These are phyloP conservation scores for Oligia strigilis DNA, from an alignment of 2,888 invertebrate genomes.

Conservation along the genomic window DNA sequence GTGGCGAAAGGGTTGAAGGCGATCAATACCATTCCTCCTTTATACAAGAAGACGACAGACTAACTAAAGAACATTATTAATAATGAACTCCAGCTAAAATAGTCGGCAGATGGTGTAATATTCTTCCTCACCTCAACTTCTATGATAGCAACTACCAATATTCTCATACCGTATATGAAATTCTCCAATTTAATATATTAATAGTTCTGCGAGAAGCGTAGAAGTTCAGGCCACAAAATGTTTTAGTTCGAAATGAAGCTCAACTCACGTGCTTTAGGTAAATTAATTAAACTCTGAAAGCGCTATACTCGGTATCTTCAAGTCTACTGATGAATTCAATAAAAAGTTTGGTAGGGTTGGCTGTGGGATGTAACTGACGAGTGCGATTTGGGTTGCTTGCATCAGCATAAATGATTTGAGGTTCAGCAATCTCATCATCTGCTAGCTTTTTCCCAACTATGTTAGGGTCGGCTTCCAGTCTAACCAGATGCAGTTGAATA, in stretches of 20 bases:
- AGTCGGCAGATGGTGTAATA: conserved; percentile 13
- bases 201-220: conserved; percentile 46
- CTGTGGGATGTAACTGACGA: conserved; percentile 25
- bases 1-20: too few species aligned
- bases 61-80: conserved; percentile 15
- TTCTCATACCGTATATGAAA: conserved; percentile 38
- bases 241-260: conserved; percentile 62
- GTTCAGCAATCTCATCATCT: not conserved
- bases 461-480: too few species aligned
- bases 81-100: not conserved
- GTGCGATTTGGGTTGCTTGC: conserved; percentile 30
- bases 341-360: conserved; percentile 59
- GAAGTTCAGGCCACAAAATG: conserved; percentile 63
- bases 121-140: conserved; percentile 22
- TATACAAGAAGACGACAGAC: not conserved
- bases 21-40: too few species aligned
- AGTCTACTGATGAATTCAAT: conserved; percentile 64
- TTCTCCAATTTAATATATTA: conserved; percentile 56
- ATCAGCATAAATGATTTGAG: not conserved
- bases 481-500: too few species aligned
- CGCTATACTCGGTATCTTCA: conserved; percentile 45
- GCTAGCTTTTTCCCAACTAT: too few species aligned
- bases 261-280: conserved; percentile 57
- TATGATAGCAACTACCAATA: conserved; percentile 39
- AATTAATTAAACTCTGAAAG: conserved; percentile 68